These are phyloP conservation scores for Geococcyx californianus DNA, from an alignment of 2,113 vertebrate species.

Conservation along the genomic window DNA sequence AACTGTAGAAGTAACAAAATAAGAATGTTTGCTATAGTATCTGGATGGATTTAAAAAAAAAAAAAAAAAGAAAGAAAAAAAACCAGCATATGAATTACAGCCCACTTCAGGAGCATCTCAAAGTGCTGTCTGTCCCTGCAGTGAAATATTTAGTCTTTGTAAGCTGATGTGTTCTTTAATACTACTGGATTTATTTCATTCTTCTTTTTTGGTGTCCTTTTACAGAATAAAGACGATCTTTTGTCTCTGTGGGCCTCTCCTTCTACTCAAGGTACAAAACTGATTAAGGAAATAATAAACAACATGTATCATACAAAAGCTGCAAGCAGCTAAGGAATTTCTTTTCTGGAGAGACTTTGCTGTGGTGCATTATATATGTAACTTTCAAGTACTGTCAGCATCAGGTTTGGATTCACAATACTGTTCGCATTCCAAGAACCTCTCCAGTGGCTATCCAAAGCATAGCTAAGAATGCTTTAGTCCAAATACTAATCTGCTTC, in stretches of 20 bases:
- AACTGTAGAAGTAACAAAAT: slow-evolving; percentile 8
- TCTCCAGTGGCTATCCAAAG: background rate
- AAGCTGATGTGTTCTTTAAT: background rate
- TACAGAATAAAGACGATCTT: background rate
- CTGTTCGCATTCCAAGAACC: background rate
- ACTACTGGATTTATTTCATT: background rate
- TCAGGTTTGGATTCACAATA: background rate
- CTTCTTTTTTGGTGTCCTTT: background rate
- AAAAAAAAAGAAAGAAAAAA: background rate
- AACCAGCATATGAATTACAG: background rate
- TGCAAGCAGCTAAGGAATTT: background rate
- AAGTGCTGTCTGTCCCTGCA: background rate
- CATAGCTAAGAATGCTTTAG: background rate
- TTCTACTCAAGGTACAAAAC: background rate
- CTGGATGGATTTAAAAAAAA: background rate
- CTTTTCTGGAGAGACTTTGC: background rate
- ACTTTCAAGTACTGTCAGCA: background rate
- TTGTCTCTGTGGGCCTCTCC: background rate
- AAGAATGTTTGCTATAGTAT: background rate
- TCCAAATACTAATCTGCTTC: background rate
- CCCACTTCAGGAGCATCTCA: background rate
- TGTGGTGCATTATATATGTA: background rate
- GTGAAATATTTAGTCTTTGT: background rate
- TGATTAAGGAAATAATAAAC: background rate
- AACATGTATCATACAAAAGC: background rate